These are phyloP conservation scores for Prochilodus magdalenae DNA, from an alignment of 2,113 vertebrate genomes.

Conservation along the genomic window DNA sequence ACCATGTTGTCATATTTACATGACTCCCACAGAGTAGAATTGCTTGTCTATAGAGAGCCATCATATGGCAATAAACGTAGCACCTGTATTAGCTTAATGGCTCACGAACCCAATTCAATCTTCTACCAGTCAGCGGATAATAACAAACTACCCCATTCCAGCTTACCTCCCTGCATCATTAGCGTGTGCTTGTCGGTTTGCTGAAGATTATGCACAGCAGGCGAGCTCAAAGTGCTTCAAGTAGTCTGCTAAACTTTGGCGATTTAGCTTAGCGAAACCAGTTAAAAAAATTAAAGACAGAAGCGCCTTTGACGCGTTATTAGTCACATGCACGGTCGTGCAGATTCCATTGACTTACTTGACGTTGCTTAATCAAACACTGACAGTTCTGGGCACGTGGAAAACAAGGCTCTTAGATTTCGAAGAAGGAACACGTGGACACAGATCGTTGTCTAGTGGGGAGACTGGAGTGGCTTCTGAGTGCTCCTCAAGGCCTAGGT, in stretches of 20 bases:
- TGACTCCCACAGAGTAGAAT: slow-evolving; percentile 2
- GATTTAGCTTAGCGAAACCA: neutral
- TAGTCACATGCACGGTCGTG: neutral
- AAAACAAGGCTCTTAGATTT: neutral
- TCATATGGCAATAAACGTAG: slow-evolving; percentile 27
- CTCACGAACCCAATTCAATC: neutral
- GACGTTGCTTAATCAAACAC: neutral
- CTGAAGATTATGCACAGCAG: slow-evolving; percentile 10
- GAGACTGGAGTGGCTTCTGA: neutral
- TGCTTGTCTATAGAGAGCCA: slow-evolving; percentile 8
- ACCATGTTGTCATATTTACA: neutral
- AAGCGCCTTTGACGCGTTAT: neutral
- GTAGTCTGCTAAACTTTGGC: slow-evolving; percentile 1
- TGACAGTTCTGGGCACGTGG: neutral
- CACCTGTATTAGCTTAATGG: neutral
- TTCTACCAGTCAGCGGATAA: neutral
- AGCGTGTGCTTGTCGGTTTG: neutral
- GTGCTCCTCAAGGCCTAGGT: neutral
- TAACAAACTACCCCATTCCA: slow-evolving; percentile 26
- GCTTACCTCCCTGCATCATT: slow-evolving; percentile 6
- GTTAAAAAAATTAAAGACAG: neutral
- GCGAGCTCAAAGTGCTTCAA: neutral
- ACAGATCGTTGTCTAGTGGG: neutral
- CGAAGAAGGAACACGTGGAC: neutral
- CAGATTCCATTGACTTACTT: neutral